phyloP scores from a whole-genome alignment of 2,113 vertebrate genomes.

The Zapus hudsonius region DNA sequence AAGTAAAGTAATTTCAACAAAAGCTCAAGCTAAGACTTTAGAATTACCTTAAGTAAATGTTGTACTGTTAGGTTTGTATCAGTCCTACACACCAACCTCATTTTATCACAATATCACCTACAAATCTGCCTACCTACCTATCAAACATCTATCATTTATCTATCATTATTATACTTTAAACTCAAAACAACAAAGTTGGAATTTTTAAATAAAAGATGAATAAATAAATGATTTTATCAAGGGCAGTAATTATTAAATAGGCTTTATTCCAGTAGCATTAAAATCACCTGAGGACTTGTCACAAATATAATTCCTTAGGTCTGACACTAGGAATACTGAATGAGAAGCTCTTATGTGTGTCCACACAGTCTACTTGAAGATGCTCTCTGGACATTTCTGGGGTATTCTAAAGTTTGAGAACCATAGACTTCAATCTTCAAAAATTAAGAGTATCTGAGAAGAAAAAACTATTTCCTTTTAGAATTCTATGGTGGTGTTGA shows the following conservation, averaged over 20 bases:
- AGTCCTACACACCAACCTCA: no score
- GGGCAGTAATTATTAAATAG: background rate
- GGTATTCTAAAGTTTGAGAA: background rate
- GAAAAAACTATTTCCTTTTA: no score
- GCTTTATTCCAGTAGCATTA: background rate
- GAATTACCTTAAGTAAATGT: background rate
- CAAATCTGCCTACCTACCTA: no score
- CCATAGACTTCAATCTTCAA: background rate
- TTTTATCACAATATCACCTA: no score
- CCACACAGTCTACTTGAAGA: background rate
- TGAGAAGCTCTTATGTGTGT: background rate
- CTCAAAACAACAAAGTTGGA: background rate
- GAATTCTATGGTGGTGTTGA: background rate
- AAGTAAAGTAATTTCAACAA: background rate
- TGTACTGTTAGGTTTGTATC: background rate
- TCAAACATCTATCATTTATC: no score
- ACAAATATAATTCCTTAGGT: background rate
- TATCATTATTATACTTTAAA: background rate
- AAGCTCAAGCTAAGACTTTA: background rate
- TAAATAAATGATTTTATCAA: background rate
- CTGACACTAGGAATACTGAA: background rate
- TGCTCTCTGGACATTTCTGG: background rate
- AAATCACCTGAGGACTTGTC: background rate
- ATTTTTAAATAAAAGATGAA: constrained; percentile 4
- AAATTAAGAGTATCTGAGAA: background rate